These are phyloP conservation scores for Torymus texanus DNA, from an alignment of 2,888 invertebrate genomes.

Conservation along the genomic window DNA sequence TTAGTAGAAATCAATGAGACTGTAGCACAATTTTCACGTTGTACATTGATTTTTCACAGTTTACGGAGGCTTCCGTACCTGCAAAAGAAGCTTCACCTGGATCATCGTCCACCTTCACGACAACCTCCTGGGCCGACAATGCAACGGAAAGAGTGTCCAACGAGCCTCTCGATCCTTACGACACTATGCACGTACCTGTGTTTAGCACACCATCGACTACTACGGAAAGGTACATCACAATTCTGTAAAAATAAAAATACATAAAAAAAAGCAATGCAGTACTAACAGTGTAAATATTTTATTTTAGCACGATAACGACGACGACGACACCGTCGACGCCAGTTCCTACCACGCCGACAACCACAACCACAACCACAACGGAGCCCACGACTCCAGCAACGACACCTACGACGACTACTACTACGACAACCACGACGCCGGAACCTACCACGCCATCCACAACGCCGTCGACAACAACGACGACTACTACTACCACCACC, in stretches of 20 bases:
- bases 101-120: constrained; percentile 20
- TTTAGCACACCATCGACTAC: constrained; percentile 19
- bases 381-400: constrained; percentile 59
- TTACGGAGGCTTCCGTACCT: constrained; percentile 43
- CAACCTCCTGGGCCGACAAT: constrained; percentile 16
- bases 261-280: too few species aligned
- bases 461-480: constrained; percentile 61
- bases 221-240: constrained; percentile 24
- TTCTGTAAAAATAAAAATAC: too few species aligned
- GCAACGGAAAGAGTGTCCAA: constrained; percentile 16
- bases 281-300: too few species aligned
- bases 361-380: constrained; percentile 47
- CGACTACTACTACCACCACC: constrained; percentile 74
- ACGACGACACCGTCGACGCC: constrained; percentile 54
- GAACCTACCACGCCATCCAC: constrained; percentile 61
- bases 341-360: constrained; percentile 50
- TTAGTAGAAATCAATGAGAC: too few species aligned
- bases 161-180: constrained; percentile 36
- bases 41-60: constrained; percentile 18
- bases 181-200: constrained; percentile 25
- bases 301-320: constrained; percentile 29
- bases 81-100: constrained; percentile 57
- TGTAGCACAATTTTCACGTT: too few species aligned
- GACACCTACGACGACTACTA: constrained; percentile 57
- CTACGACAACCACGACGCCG: constrained; percentile 55